Evolutionary conservation across 2,113 vertebrate genomes (phyloP), one percentile per base, ranked within the genome.

Genomic region (Cyprinus carpio): DNA sequence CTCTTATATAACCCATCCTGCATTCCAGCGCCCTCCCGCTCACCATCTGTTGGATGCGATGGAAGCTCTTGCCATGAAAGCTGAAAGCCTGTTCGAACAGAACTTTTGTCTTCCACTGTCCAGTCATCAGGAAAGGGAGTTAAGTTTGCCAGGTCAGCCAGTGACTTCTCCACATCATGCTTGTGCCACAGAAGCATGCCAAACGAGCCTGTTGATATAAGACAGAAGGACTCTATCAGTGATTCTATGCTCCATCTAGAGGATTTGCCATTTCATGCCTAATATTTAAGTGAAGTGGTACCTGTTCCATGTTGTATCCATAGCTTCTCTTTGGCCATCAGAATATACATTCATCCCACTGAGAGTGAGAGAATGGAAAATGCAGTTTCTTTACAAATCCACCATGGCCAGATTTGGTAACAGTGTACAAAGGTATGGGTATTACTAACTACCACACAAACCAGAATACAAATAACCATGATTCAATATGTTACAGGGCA

Each of bases 321-420:
- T 99, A n/a, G 98, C 89, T 98, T 99, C 93, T 99, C 98, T 89
- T 99, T 99, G 72, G 98, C 97, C 95, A 99, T 97, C 85, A 97
- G 94, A 92, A 99, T 97, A 89, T 99, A n/a, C n/a, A 99, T 91
- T 99, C 97, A 85, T 99, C 98, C n/a, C 96, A 99, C 98, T 99
- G 88, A 23, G 77, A 7, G 75, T 5, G 76, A 27, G 62, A 9
- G 9, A 15, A 71, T 34, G 1, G 4, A 20, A 43, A 31, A 60
- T 6, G 29, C 27, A 46, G 0, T 23, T 51, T 75, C 43, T 75
- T 49, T 27, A 65, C 27, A n/a, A 29, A 67, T 18, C 1, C 29
- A 67, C 7, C 16, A 67, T 67, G 29, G 29, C n/a, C 29, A 67
- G 7, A 67, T 18, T 67, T 34, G 6, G 64, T 31, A 16, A 31